Percentiles rank a stretch among this genome's conserved stretches.
Conservation (phyloP, 1,140 invertebrate species). For the Heliconius hermathena region DNA sequence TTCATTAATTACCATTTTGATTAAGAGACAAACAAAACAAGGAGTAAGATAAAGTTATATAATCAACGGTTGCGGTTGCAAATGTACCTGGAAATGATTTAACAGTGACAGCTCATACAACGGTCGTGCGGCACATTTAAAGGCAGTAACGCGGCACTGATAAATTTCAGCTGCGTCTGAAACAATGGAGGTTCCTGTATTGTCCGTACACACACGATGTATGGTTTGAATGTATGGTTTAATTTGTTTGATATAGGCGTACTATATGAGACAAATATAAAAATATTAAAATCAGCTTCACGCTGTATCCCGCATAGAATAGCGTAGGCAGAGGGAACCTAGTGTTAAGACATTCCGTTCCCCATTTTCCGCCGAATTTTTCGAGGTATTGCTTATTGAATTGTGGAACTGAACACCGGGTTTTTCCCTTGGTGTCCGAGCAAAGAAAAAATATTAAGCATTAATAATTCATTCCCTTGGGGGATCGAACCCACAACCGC, state of each 20-base stretch:
- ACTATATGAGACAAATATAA: not conserved
- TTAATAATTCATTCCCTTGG: no score
- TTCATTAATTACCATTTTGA: not conserved
- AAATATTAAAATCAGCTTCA: no score
- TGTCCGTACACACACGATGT: slow-evolving; percentile 25
- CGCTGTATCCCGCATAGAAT: no score
- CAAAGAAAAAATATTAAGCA: no score
- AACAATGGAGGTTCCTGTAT: slow-evolving; percentile 35
- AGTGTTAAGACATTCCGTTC: no score
- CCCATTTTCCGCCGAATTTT: no score
- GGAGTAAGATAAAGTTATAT: slow-evolving; percentile 12
- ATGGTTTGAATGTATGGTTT: slow-evolving; percentile 22
- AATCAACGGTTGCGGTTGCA: slow-evolving; percentile 11
- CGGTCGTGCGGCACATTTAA: slow-evolving; percentile 32
- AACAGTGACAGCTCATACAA: slow-evolving; percentile 25
- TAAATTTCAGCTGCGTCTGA: slow-evolving; percentile 33
- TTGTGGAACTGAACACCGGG: no score
- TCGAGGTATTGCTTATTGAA: no score
- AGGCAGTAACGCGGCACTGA: slow-evolving; percentile 33
- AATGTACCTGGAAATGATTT: slow-evolving; percentile 32
- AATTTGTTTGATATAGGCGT: slow-evolving; percentile 29
- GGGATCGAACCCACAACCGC: no score
- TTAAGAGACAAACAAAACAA: slow-evolving; percentile 13
- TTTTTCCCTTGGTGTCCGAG: no score
- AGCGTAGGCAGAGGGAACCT: no score